Conservation (phyloP, 2,797 vertebrate species). For the Iguana delicatissima region DNA sequence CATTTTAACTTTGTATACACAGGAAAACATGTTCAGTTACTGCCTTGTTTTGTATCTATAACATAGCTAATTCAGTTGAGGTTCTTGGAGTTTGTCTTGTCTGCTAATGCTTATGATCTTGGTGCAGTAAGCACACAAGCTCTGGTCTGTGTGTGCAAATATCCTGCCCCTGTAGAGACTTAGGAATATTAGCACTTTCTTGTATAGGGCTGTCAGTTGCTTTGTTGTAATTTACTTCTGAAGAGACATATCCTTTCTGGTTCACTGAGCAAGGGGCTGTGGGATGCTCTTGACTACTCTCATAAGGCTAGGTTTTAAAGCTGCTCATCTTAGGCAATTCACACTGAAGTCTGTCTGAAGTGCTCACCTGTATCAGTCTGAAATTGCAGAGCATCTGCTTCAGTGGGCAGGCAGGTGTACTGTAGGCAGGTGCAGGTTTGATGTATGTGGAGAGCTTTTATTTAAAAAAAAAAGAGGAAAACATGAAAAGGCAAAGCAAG, state of each 20-base stretch:
- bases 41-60: conserved; percentile 37
- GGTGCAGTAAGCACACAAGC: neutral
- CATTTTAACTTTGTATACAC: neutral
- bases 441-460: neutral
- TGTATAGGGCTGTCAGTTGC: neutral
- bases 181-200: conserved; percentile 28
- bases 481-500: neutral
- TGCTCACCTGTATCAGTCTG: rapidly evolving
- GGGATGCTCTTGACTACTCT: neutral
- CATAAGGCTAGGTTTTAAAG: neutral
- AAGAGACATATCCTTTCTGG: conserved; percentile 16
- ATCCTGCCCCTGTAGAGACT: neutral
- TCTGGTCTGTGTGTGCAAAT: neutral
- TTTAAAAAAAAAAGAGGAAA: neutral
- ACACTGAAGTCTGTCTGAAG: conserved; percentile 10
- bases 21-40: rapidly evolving
- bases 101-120: neutral
- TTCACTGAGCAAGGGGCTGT: neutral
- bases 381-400: neutral
- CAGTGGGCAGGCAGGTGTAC: neutral
- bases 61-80: neutral
- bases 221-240: neutral
- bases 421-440: neutral
- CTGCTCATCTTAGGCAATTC: conserved; percentile 18
- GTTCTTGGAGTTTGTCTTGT: neutral